These are phyloP conservation scores for Lagorchestes hirsutus DNA, from an alignment of 2,797 vertebrate species.

Conservation along the genomic window DNA sequence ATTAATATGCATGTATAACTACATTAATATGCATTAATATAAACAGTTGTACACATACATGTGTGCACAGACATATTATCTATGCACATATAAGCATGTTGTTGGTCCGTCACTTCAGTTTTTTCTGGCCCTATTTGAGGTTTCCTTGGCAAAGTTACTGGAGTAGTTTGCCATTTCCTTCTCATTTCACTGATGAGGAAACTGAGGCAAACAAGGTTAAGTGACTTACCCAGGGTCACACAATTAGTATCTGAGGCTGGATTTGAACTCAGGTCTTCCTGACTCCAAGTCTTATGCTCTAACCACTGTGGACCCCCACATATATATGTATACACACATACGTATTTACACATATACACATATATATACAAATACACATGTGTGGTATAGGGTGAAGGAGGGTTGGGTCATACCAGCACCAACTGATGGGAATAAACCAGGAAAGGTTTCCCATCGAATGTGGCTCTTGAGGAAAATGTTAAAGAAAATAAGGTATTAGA, in stretches of 20 bases:
- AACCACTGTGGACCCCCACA: background rate
- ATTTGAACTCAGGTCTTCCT: background rate
- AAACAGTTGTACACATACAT: background rate
- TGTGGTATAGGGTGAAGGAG: background rate
- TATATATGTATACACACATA: background rate
- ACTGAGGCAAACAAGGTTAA: background rate
- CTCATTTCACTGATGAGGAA: background rate
- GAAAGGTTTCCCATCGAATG: background rate
- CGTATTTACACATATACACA: background rate
- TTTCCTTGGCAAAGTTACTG: background rate
- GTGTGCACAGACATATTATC: background rate
- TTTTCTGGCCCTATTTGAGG: background rate
- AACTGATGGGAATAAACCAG: background rate
- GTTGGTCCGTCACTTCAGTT: background rate
- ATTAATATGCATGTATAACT: too few relatives aligned
- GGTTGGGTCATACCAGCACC: background rate
- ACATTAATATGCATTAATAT: too few relatives aligned
- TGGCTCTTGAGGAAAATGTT: background rate
- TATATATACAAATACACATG: background rate
- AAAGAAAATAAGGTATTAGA: background rate
- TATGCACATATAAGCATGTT: background rate
- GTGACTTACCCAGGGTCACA: background rate
- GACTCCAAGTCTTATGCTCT: background rate
- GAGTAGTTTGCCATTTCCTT: background rate
- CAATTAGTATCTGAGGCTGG: background rate